A percentile compares a stretch with the other conserved stretches of the same genome.
Conservation (phyloP, 2,888 invertebrate genomes). For the Lysandra coridon region DNA sequence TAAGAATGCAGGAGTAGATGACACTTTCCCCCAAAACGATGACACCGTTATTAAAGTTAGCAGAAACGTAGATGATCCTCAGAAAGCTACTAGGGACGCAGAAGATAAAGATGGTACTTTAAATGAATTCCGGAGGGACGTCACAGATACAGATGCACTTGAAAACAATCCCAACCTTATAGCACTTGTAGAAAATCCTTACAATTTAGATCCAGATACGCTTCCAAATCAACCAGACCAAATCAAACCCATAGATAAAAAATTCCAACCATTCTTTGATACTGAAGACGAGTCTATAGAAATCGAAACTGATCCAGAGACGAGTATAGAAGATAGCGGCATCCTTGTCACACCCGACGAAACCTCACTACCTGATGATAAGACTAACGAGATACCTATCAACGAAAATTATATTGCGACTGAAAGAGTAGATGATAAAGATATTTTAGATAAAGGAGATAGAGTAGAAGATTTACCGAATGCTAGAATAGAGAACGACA, state of each 20-base stretch:
- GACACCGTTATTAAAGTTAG: not conserved
- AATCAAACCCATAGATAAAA: constrained; percentile 35
- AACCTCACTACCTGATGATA: constrained; percentile 13
- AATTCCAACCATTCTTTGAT: constrained; percentile 41
- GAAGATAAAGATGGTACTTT: not conserved
- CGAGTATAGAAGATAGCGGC: constrained; percentile 52
- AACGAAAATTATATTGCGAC: constrained; percentile 34
- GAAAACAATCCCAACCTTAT: not conserved
- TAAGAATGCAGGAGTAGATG: not conserved
- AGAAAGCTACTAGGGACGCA: not conserved
- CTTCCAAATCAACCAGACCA: constrained; percentile 37
- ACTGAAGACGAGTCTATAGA: constrained; percentile 40
- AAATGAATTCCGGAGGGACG: not conserved
- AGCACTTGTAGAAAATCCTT: not conserved
- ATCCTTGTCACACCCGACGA: constrained; percentile 19
- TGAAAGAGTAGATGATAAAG: constrained; percentile 35
- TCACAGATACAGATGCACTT: not conserved
- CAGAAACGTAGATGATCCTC: constrained; percentile 5
- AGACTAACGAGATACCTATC: constrained; percentile 30
- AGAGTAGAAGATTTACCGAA: constrained; percentile 42
- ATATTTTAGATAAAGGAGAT: constrained; percentile 36
- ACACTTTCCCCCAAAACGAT: not conserved
- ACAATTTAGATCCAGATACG: constrained; percentile 24
- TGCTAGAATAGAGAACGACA: constrained; percentile 33
- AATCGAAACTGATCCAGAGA: constrained; percentile 49